These are phyloP conservation scores for Teleiodes luculella DNA, from an alignment of 2,888 invertebrate genomes.

Conservation along the genomic window DNA sequence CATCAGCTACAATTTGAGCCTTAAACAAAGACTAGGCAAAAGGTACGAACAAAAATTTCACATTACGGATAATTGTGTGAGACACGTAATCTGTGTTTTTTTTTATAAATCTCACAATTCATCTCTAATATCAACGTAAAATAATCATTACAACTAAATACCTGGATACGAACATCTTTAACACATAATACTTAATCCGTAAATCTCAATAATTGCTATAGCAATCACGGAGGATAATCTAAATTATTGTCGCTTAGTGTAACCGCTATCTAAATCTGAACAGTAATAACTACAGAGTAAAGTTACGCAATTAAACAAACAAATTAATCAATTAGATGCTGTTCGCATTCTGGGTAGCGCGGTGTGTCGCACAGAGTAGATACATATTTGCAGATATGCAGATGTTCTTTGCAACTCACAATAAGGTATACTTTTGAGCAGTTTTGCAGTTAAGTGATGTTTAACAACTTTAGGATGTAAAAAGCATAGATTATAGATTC, in stretches of 20 bases:
- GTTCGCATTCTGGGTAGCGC: conserved; percentile 2
- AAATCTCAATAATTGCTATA: not conserved
- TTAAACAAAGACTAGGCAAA: no score
- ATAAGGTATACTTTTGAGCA: not conserved
- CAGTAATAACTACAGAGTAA: conserved; percentile 7
- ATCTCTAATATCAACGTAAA: no score
- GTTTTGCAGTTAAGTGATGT: not conserved
- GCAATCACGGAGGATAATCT: not conserved
- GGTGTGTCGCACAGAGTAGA: not conserved
- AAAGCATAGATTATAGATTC: no score
- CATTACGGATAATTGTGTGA: no score
- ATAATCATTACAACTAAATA: not conserved
- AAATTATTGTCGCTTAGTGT: not conserved
- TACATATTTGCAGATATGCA: not conserved
- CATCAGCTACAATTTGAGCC: no score
- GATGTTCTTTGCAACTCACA: not conserved
- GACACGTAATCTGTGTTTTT: no score
- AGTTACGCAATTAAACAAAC: conserved; percentile 11
- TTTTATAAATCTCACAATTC: no score
- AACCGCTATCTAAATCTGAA: conserved; percentile 4
- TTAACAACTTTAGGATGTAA: no score
- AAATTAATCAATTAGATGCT: conserved; percentile 14
- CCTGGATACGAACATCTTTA: not conserved
- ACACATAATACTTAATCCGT: not conserved
- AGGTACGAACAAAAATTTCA: no score